phyloP scores from a whole-genome alignment of 2,888 invertebrate species.

The Noctua fimbriata region DNA sequence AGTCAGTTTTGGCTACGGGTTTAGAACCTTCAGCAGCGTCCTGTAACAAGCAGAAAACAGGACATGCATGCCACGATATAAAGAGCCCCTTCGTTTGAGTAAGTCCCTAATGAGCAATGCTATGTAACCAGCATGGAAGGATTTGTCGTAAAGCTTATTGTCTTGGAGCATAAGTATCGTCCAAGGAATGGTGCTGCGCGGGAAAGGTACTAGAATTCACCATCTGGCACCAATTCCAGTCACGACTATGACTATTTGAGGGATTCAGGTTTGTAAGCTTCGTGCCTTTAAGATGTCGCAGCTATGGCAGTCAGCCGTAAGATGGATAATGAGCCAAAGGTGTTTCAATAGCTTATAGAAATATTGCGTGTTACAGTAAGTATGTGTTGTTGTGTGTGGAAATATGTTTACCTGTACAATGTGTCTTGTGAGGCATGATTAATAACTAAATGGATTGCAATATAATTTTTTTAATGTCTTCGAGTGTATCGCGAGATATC shows the following conservation, averaged over 20 bases:
- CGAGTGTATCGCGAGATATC: background rate
- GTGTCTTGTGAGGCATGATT: background rate
- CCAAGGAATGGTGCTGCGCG: background rate
- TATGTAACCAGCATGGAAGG: background rate
- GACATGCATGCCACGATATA: background rate
- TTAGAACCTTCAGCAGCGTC: background rate
- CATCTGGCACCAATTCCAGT: background rate
- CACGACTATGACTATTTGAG: background rate
- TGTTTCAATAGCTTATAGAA: background rate
- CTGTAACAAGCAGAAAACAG: background rate
- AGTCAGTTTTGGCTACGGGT: background rate
- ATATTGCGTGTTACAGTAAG: background rate
- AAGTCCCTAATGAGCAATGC: background rate
- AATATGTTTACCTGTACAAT: background rate
- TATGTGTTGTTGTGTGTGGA: background rate
- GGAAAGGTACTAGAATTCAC: background rate
- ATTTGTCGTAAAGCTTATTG: background rate
- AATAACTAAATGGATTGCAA: slow-evolving; percentile 4
- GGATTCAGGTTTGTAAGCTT: slow-evolving; percentile 15
- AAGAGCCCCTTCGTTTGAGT: background rate
- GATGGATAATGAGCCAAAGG: background rate
- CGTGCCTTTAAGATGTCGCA: background rate
- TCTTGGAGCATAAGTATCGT: background rate
- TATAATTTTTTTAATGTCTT: background rate
- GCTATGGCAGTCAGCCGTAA: background rate